A percentile compares a stretch with the other conserved stretches of the same genome.
phyloP scores from a whole-genome alignment of 2,113 vertebrate species.

The Xiphorhynchus elegans region DNA sequence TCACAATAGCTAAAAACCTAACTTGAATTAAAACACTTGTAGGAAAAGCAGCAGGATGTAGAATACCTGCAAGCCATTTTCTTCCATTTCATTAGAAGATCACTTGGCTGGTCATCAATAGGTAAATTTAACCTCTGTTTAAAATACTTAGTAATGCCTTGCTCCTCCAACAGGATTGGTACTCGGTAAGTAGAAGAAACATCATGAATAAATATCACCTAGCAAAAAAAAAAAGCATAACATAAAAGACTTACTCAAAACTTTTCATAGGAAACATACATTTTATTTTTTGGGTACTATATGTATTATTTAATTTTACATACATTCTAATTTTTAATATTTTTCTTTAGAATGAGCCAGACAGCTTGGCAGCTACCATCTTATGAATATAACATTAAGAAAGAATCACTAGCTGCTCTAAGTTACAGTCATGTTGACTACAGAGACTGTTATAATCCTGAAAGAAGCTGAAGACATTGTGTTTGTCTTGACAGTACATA shows the following conservation, averaged over 20 bases:
- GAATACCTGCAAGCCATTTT: slow-evolving; percentile 82
- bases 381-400: neutral
- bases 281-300: neutral
- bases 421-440: neutral
- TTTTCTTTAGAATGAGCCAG: neutral
- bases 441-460: neutral
- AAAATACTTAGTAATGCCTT: slow-evolving; percentile 79
- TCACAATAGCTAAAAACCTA: neutral
- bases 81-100: slow-evolving; percentile 79
- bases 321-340: neutral
- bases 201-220: slow-evolving; percentile 84
- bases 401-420: neutral
- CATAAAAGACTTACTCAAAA: neutral
- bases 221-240: neutral
- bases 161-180: slow-evolving; percentile 80
- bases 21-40: neutral
- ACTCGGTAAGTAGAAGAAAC: slow-evolving; percentile 82
- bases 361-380: neutral
- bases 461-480: neutral
- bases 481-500: neutral
- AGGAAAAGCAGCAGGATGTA: neutral
- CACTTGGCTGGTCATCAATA: slow-evolving; percentile 71
- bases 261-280: neutral
- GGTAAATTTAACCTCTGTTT: slow-evolving; percentile 79
- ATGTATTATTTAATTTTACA: neutral